Evolutionary conservation across 2,113 vertebrate species (phyloP).

Genomic region (Phyllostomus hastatus): DNA sequence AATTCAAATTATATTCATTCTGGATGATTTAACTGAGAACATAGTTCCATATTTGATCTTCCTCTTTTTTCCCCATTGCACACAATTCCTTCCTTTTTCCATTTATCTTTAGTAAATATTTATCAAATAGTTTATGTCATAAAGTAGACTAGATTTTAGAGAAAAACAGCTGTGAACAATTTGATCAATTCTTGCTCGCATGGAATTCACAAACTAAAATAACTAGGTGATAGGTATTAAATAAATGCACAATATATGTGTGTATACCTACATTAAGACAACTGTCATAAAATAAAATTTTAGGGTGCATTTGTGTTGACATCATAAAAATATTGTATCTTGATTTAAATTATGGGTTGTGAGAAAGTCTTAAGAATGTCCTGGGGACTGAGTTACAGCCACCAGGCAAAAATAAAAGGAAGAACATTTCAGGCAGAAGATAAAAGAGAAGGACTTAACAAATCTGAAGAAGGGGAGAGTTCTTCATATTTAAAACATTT

Average conservation of each 20-base stretch:
- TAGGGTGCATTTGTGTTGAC: not conserved
- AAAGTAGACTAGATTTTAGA: not conserved
- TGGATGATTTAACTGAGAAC: not conserved
- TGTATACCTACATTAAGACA: not conserved
- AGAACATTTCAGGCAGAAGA: not conserved
- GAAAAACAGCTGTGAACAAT: not conserved
- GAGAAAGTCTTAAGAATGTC: not conserved
- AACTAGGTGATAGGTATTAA: not conserved
- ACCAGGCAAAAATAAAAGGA: not conserved
- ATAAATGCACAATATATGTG: not conserved
- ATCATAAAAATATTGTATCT: not conserved
- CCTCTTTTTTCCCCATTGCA: not conserved
- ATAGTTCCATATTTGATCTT: not conserved
- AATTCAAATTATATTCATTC: not conserved
- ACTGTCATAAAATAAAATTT: not conserved
- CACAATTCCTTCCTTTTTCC: not conserved
- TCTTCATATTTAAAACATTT: not conserved
- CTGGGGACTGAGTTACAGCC: not conserved
- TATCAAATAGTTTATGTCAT: not conserved
- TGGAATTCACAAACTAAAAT: not conserved
- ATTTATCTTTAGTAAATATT: not conserved
- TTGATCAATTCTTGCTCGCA: not conserved
- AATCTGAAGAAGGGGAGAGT: not conserved
- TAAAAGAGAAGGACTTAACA: not conserved
- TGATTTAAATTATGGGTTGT: not conserved